These are phyloP conservation scores for Macroramphosus scolopax DNA, from an alignment of 2,797 vertebrate genomes.

Conservation along the genomic window DNA sequence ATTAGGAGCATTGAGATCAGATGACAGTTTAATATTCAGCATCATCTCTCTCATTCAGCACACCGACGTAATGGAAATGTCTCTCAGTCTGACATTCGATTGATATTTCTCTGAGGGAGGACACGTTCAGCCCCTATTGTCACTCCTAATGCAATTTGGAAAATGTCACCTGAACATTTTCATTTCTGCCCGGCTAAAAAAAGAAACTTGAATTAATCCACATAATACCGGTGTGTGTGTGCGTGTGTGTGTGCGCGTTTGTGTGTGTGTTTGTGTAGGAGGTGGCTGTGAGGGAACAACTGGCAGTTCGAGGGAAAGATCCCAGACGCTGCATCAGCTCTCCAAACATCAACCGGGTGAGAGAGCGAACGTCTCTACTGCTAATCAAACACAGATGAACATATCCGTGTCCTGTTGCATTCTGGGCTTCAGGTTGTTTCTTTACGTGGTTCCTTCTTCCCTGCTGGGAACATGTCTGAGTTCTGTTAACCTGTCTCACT, in stretches of 20 bases:
- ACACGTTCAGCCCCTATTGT: constrained; percentile 10
- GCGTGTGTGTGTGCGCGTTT: constrained; percentile 11
- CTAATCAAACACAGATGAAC: no score
- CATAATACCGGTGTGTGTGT: not conserved
- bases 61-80: not conserved
- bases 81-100: not conserved
- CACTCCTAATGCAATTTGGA: constrained; percentile 2
- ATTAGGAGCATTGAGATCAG: not conserved
- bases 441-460: not conserved
- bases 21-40: not conserved
- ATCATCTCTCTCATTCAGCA: not conserved
- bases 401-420: not conserved
- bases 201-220: no score
- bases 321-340: constrained; percentile 87
- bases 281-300: constrained; percentile 91
- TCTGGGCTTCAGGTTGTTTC: not conserved
- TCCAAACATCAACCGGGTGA: constrained; percentile 86
- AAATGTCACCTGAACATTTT: constrained; percentile 8
- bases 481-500: constrained; percentile 31
- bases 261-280: constrained; percentile 79
- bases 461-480: no score
- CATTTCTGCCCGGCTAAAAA: not conserved
- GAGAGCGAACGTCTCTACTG: not conserved
- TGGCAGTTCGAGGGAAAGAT: constrained; percentile 85
- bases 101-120: not conserved